phyloP scores from a whole-genome alignment of 2,888 invertebrate genomes.

The Dicyrtoma fusca region DNA sequence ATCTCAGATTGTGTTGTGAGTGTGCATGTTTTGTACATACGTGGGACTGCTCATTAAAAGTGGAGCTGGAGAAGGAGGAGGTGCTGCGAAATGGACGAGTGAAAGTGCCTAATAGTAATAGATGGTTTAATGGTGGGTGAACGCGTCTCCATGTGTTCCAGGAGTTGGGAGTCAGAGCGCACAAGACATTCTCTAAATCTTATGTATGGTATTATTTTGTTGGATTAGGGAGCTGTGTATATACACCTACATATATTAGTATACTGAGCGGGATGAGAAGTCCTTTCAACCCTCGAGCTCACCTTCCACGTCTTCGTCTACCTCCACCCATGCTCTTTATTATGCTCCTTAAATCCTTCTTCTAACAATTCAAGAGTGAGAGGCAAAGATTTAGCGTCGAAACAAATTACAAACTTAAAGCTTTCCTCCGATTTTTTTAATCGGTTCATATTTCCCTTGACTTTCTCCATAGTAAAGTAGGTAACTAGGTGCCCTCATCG shows the following conservation, averaged over 20 bases:
- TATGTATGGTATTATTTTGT: no score
- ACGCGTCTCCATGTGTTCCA: neutral
- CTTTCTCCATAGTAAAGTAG: neutral
- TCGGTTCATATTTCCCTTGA: conserved; percentile 1
- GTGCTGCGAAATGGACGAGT: conserved; percentile 17
- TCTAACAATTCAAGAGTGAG: no score
- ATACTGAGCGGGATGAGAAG: neutral
- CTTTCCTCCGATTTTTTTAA: no score
- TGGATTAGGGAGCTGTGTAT: no score
- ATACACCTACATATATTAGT: neutral
- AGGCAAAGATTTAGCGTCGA: no score
- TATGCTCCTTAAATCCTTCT: no score
- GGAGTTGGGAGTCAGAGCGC: neutral
- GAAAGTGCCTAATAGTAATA: conserved; percentile 18
- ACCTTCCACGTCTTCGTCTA: no score
- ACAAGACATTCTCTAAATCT: neutral
- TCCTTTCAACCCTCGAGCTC: no score
- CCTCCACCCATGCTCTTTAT: neutral
- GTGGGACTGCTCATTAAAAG: conserved; percentile 18
- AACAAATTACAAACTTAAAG: no score
- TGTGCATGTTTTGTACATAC: neutral
- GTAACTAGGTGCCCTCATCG: neutral
- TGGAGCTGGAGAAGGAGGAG: conserved; percentile 12
- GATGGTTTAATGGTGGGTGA: conserved; percentile 13
- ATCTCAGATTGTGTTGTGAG: neutral